Percentiles rank a stretch among this genome's conserved stretches.
Conservation (phyloP, 1,140 invertebrate species). For the Plectrocnemia conspersa region DNA sequence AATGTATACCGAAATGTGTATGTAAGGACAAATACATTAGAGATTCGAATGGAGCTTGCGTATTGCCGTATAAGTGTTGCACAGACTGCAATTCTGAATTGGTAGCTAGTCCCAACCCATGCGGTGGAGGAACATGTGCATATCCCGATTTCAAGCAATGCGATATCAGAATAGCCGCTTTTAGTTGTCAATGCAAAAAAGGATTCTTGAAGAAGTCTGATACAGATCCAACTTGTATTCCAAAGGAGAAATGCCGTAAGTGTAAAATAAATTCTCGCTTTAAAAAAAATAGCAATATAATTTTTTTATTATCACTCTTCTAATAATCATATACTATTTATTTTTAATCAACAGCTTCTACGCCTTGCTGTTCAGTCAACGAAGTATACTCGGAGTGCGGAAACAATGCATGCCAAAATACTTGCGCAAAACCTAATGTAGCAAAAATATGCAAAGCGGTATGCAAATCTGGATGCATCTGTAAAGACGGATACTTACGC, state of each 20-base stretch:
- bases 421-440: conserved; percentile 16
- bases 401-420: conserved; percentile 25
- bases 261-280: neutral
- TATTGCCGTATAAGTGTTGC: conserved; percentile 9
- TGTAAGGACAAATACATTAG: conserved; percentile 8
- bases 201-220: conserved; percentile 13
- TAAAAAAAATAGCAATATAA: neutral
- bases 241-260: conserved; percentile 1
- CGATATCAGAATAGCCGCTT: neutral
- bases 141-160: conserved; percentile 9
- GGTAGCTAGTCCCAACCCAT: conserved; percentile 16
- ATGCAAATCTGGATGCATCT: conserved; percentile 21
- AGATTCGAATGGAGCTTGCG: neutral
- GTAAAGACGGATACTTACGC: conserved; percentile 18
- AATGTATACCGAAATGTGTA: conserved; percentile 11
- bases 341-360: neutral
- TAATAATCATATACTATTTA: neutral
- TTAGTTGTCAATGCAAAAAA: conserved; percentile 22
- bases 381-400: conserved; percentile 25
- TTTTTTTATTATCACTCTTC: neutral
- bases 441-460: neutral
- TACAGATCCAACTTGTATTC: conserved; percentile 14
- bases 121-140: conserved; percentile 18
- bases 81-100: conserved; percentile 18
- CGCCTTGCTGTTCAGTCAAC: conserved; percentile 1